Evolutionary conservation across 2,888 invertebrate species (phyloP).

Genomic region (Choreutis nemorana): DNA sequence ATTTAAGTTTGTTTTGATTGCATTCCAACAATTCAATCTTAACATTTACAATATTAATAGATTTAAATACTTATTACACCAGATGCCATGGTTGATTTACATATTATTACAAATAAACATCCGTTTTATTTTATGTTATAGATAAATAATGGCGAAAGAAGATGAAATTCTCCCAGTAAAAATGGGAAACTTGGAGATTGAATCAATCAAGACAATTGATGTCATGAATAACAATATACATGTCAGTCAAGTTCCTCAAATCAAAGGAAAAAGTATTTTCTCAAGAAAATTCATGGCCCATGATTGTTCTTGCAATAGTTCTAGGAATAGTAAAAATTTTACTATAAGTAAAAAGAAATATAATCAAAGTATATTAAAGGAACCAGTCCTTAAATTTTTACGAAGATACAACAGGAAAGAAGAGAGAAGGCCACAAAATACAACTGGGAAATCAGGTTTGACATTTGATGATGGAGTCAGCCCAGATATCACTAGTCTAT

Average conservation of each 20-base stretch:
- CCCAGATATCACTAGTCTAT: slow-evolving; percentile 35
- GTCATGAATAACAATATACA: slow-evolving; percentile 35
- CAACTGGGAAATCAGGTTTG: slow-evolving; percentile 15
- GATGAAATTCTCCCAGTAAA: slow-evolving; percentile 58
- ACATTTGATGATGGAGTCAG: slow-evolving; percentile 16
- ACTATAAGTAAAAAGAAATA: slow-evolving; percentile 42
- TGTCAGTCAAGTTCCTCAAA: slow-evolving; percentile 21
- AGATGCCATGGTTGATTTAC: too few relatives aligned
- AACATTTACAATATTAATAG: too few relatives aligned
- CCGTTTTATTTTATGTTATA: slow-evolving; percentile 1
- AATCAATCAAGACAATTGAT: slow-evolving; percentile 35
- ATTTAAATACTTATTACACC: too few relatives aligned
- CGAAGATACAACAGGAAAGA: slow-evolving; percentile 21
- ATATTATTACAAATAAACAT: too few relatives aligned
- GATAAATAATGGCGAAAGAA: slow-evolving; percentile 43
- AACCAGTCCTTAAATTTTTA: slow-evolving; percentile 64
- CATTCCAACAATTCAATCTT: too few relatives aligned
- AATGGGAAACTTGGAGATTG: slow-evolving; percentile 66
- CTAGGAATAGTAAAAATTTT: slow-evolving; percentile 23
- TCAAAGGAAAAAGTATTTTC: slow-evolving; percentile 16
- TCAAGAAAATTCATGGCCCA: slow-evolving; percentile 17
- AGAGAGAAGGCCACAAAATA: slow-evolving; percentile 9
- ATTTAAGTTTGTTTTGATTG: too few relatives aligned
- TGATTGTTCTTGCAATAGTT: slow-evolving; percentile 37
- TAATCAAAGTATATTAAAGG: slow-evolving; percentile 60